phyloP scores from a whole-genome alignment of 2,113 vertebrate species.

The Dasyurus viverrinus region DNA sequence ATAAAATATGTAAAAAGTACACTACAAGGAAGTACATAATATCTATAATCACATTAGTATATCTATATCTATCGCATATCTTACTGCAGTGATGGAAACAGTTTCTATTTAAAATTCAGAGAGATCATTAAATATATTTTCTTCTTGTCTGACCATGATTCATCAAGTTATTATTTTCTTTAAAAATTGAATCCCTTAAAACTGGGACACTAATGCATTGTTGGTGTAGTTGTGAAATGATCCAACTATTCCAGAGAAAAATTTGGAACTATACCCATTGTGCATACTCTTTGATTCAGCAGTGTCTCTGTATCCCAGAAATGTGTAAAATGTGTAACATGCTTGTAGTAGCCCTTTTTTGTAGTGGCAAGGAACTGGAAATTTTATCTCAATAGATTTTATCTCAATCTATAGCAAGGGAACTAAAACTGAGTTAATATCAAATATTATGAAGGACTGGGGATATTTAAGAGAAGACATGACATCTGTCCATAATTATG shows the following conservation, averaged over 20 bases:
- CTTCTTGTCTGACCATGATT: background rate
- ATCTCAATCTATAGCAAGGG: background rate
- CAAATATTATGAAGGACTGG: background rate
- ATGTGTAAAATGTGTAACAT: too few species aligned
- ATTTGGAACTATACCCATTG: too few species aligned
- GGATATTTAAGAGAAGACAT: background rate
- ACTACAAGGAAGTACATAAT: fast-evolving
- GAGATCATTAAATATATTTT: background rate
- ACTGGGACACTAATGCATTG: too few species aligned
- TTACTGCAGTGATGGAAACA: background rate
- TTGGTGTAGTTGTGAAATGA: too few species aligned
- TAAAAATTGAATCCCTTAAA: background rate
- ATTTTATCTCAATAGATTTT: too few species aligned
- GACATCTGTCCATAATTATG: background rate
- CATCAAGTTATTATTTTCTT: background rate
- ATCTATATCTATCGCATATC: background rate
- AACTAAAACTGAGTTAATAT: background rate
- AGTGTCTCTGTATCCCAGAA: too few species aligned
- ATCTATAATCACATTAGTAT: background rate
- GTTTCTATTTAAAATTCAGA: background rate
- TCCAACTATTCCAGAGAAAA: too few species aligned
- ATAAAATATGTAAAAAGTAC: background rate
- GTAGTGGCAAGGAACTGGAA: too few species aligned
- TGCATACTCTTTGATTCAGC: too few species aligned
- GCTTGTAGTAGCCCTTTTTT: too few species aligned